Conservation (phyloP, 2,888 invertebrate genomes). For the Hyposoter dolosus region DNA sequence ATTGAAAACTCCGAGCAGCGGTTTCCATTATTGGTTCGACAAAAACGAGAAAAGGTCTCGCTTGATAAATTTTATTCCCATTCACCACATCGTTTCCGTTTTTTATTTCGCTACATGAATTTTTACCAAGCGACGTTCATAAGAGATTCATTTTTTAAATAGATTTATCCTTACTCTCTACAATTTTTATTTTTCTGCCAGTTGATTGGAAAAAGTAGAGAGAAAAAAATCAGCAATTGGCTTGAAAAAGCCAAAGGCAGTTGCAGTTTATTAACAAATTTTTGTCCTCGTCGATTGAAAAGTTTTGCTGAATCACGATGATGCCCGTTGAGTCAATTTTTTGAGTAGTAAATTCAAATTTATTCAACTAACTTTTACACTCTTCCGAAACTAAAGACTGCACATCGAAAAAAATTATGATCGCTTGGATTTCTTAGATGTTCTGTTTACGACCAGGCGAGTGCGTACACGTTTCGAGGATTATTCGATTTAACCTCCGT, state of each 20-base stretch:
- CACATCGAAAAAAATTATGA: neutral
- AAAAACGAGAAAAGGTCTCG: too few species aligned
- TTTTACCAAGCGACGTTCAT: neutral
- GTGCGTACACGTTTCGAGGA: conserved; percentile 3
- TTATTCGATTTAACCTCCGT: conserved; percentile 38
- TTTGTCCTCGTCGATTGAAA: too few species aligned
- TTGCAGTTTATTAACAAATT: too few species aligned
- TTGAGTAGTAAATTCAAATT: neutral
- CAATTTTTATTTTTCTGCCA: neutral
- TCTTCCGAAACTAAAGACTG: neutral
- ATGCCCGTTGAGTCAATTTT: neutral
- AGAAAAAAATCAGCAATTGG: neutral
- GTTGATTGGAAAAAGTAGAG: neutral
- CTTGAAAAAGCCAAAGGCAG: neutral
- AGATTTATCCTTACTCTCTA: neutral
- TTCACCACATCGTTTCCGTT: neutral
- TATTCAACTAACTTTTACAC: neutral
- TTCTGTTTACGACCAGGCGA: conserved; percentile 19
- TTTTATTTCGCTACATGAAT: neutral
- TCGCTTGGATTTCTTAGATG: conserved; percentile 23
- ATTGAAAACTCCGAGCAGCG: neutral
- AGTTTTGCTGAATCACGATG: too few species aligned
- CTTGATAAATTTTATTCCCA: neutral
- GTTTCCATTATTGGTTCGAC: neutral
- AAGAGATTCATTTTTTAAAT: neutral